A percentile compares a stretch with the other conserved stretches of the same genome.
phyloP scores from a whole-genome alignment of 37 sponge, comb jelly and placozoan species.

The Ephydatia muelleri region DNA sequence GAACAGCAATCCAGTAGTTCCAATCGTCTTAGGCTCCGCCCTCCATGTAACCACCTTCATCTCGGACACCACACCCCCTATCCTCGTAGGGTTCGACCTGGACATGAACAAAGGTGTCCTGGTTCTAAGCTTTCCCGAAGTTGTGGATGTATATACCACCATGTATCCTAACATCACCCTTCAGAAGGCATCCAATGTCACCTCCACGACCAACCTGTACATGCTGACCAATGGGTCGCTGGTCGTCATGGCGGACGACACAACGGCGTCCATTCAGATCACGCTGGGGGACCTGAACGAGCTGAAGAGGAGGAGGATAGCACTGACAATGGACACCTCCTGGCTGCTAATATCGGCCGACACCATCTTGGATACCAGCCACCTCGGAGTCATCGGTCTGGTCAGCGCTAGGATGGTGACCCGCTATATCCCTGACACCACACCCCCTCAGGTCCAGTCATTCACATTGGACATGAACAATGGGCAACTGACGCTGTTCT shows the following conservation, averaged over 20 bases:
- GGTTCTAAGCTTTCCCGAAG: conserved; percentile 76
- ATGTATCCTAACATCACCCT: conserved; percentile 79
- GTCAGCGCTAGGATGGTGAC: conserved; percentile 51
- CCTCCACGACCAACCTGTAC: conserved; percentile 40
- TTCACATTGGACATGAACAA: conserved; percentile 68
- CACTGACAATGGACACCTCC: conserved; percentile 52
- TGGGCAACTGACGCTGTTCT: conserved; percentile 43
- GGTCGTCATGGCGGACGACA: conserved; percentile 63
- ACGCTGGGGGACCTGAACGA: conserved; percentile 79
- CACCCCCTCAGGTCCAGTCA: conserved; percentile 59
- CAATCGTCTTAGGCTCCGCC: conserved; percentile 34
- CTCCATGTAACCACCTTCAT: conserved; percentile 54
- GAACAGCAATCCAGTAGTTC: conserved; percentile 58
- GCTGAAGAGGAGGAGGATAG: conserved; percentile 81
- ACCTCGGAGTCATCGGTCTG: conserved; percentile 52
- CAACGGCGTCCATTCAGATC: conserved; percentile 58
- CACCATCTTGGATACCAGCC: conserved; percentile 79
- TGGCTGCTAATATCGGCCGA: conserved; percentile 69
- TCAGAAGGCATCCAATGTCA: conserved; percentile 73
- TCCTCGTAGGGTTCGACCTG: conserved; percentile 76
- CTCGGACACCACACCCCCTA: conserved; percentile 80
- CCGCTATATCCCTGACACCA: conserved; percentile 65
- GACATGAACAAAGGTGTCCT: conserved; percentile 85
- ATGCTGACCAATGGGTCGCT: conserved; percentile 72
- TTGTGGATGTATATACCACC: conserved; percentile 74